Percentiles rank a stretch among this genome's conserved stretches.
phyloP scores from a whole-genome alignment of 2,888 invertebrate species.

The Andricus quercusramuli region DNA sequence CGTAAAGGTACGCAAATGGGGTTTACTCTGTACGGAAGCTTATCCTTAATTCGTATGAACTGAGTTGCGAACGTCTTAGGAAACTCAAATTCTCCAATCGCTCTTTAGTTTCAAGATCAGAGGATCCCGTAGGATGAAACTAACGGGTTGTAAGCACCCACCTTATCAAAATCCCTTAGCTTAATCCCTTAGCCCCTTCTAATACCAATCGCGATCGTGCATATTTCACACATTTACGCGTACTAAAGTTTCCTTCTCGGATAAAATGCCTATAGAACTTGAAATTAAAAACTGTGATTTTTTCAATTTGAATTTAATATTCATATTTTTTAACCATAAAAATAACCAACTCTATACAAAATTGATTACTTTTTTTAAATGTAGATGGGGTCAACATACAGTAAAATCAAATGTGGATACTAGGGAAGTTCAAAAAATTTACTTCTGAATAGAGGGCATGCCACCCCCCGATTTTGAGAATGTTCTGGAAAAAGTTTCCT shows the following conservation, averaged over 20 bases:
- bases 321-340: too few species aligned
- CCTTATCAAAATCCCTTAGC: conserved; percentile 20
- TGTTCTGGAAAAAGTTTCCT: too few species aligned
- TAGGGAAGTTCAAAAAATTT: too few species aligned
- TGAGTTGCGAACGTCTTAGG: conserved; percentile 2
- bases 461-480: too few species aligned
- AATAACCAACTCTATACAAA: too few species aligned
- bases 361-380: too few species aligned
- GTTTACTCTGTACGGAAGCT: neutral
- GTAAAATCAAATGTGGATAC: too few species aligned
- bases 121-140: neutral
- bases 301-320: too few species aligned
- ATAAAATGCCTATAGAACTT: too few species aligned
- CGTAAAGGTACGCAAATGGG: neutral
- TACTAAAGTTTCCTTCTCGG: neutral
- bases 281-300: too few species aligned
- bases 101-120: conserved; percentile 9
- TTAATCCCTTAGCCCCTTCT: conserved; percentile 15
- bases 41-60: neutral
- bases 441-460: too few species aligned
- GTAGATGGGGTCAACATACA: too few species aligned
- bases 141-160: neutral
- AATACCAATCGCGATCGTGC: neutral
- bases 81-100: conserved; percentile 8
- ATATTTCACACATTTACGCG: neutral